Evolutionary conservation across 2,888 invertebrate species (phyloP).

Genomic region (Idaea aversata): DNA sequence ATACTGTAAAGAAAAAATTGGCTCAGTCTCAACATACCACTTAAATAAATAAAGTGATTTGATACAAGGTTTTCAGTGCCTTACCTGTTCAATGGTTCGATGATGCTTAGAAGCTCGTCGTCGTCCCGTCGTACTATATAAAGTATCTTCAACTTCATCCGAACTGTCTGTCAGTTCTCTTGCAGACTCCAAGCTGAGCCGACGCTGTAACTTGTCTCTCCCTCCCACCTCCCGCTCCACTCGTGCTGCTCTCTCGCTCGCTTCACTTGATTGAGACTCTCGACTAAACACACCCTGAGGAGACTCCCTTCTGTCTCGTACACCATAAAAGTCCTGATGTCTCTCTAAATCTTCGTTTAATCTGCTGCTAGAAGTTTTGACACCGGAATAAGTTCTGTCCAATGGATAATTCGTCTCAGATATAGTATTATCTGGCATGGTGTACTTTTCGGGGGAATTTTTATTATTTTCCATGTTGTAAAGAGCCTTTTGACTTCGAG

Average conservation of each 20-base stretch:
- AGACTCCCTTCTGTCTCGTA: slow-evolving; percentile 58
- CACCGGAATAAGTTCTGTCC: slow-evolving; percentile 70
- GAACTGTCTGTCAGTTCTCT: slow-evolving; percentile 86
- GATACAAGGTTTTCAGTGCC: neutral
- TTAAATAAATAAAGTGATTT: neutral
- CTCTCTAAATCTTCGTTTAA: slow-evolving; percentile 72
- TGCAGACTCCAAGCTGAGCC: slow-evolving; percentile 86
- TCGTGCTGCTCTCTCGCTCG: slow-evolving; percentile 61
- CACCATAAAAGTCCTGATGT: slow-evolving; percentile 64
- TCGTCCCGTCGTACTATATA: slow-evolving; percentile 79
- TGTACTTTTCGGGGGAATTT: slow-evolving; percentile 64
- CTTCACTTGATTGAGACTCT: slow-evolving; percentile 65
- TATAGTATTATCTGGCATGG: slow-evolving; percentile 58
- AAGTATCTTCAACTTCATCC: slow-evolving; percentile 81
- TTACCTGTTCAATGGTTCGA: slow-evolving; percentile 83
- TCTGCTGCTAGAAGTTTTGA: slow-evolving; percentile 69
- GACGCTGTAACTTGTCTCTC: slow-evolving; percentile 78
- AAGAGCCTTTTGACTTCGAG: slow-evolving; percentile 73
- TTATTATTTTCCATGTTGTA: slow-evolving; percentile 73
- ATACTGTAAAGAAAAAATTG: slow-evolving; percentile 80
- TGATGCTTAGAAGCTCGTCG: slow-evolving; percentile 78
- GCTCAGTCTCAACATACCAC: neutral
- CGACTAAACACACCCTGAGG: slow-evolving; percentile 56
- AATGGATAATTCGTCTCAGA: slow-evolving; percentile 73
- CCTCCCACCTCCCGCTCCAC: slow-evolving; percentile 45